A percentile compares a stretch with the other conserved stretches of the same genome.
These are phyloP conservation scores for Otus sunia DNA, from an alignment of 2,113 vertebrate genomes.

Conservation along the genomic window DNA sequence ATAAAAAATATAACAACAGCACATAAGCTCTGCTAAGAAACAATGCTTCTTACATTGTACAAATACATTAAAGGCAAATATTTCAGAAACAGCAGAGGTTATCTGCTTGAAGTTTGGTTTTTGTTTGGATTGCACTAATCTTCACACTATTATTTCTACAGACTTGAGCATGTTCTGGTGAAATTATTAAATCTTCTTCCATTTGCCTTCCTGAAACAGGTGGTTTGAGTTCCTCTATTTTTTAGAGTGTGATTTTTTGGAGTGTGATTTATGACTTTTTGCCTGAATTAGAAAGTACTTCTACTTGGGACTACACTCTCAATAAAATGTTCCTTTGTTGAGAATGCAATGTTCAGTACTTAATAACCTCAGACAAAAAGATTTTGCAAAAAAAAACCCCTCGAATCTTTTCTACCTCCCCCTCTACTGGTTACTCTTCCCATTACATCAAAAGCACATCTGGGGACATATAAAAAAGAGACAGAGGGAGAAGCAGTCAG, in stretches of 20 bases:
- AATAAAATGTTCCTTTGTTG: neutral
- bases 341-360: fast-evolving
- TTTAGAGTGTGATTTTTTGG: neutral
- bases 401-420: neutral
- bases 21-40: neutral
- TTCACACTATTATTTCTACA: neutral
- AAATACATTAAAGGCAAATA: neutral
- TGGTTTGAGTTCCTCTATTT: neutral
- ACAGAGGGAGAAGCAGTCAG: neutral
- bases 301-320: neutral
- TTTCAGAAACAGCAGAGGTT: neutral
- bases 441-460: neutral
- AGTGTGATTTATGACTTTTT: neutral
- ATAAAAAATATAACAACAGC: fast-evolving
- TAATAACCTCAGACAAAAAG: neutral
- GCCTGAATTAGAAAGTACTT: neutral
- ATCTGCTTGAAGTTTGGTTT: neutral
- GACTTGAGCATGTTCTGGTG: neutral
- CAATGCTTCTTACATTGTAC: too few relatives aligned
- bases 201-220: neutral
- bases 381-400: neutral
- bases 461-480: neutral
- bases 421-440: neutral
- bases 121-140: neutral
- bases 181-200: neutral